Percentiles rank a stretch among this genome's conserved stretches.
These are phyloP conservation scores for Orussus abietinus DNA, from an alignment of 1,140 invertebrate genomes.

Conservation along the genomic window DNA sequence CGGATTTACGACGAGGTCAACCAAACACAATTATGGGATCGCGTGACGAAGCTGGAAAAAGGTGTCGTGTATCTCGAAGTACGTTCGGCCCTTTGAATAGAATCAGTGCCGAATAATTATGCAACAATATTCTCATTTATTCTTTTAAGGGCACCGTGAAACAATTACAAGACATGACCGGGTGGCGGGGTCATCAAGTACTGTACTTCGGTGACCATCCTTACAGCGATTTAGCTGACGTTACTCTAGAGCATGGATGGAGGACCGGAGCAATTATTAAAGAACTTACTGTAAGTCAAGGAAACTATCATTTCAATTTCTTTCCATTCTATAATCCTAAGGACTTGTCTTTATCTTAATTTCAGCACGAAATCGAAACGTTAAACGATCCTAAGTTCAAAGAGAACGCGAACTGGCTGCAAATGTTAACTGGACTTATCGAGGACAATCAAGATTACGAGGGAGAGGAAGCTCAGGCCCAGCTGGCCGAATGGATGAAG, in stretches of 20 bases:
- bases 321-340: background rate
- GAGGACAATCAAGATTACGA: slow-evolving; percentile 84
- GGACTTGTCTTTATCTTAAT: slow-evolving; percentile 17
- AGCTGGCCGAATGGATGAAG: slow-evolving; percentile 75
- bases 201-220: slow-evolving; percentile 98
- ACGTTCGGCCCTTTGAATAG: no score
- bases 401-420: slow-evolving; percentile 85
- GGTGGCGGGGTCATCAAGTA: slow-evolving; percentile 88
- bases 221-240: slow-evolving; percentile 94
- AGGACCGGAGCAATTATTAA: slow-evolving; percentile 96
- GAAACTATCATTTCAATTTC: background rate
- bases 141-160: slow-evolving; percentile 82
- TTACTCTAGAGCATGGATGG: slow-evolving; percentile 94
- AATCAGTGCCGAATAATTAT: no score
- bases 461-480: slow-evolving; percentile 62
- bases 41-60: slow-evolving; percentile 81
- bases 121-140: no score
- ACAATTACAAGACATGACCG: slow-evolving; percentile 86
- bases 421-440: slow-evolving; percentile 87
- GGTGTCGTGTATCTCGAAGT: slow-evolving; percentile 93
- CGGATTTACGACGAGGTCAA: slow-evolving; percentile 80
- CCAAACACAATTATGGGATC: slow-evolving; percentile 84
- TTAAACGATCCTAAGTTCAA: slow-evolving; percentile 83
- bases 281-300: slow-evolving; percentile 70
- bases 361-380: slow-evolving; percentile 88